Evolutionary conservation across 2,797 vertebrate genomes (phyloP), one percentile per base, ranked within the genome.

Genomic region (Rachycentron canadum): DNA sequence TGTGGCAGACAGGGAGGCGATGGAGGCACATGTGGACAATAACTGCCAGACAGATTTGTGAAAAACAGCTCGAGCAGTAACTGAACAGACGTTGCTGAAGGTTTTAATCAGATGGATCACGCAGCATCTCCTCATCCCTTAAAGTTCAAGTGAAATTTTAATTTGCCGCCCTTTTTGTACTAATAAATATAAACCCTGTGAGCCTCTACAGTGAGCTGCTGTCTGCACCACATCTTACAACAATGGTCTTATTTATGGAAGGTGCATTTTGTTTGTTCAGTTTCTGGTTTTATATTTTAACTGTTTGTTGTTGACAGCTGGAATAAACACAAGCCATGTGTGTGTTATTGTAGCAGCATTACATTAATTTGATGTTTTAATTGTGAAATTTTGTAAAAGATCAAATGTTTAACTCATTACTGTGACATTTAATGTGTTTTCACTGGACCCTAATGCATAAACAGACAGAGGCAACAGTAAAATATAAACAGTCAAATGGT

Each of bases 1-100:
- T 9, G 41, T 58, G 65, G 73, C 76, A 76, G 59, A 69, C 9
- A 36, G 79, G 59, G 67, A 81, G 25, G 63, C 8, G 7, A 49
- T 17, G 0, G 30, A 73, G 41, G 58, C 23, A 17, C 72, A 69
- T 43, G 16, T 60, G 73, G 52, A 71, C 49, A 76, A 21, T 43
- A 28, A 21, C 40, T 26, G 30, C 25, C 23, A 32, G 5, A 13
- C 52, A 62, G 17, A 67, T 40, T 73, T 73, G 60, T 32, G 56
- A 53, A 32, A 70, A 67, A 66, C 73, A 69, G 36, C 43, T 13
- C 6, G 59, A 43, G 23, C 58, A 32, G 3, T 26, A 23, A 28
- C 25, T 30, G 59, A 30, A 38, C 41, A 52, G 34, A 30, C 41
- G 49, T 56, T 63, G 32, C 9, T 21, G 47, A 49, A 4, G 9